Percentiles rank a stretch among this genome's conserved stretches.
Evolutionary conservation across 2,888 invertebrate genomes (phyloP).

Genomic region (Tetanocera ferruginea): DNA sequence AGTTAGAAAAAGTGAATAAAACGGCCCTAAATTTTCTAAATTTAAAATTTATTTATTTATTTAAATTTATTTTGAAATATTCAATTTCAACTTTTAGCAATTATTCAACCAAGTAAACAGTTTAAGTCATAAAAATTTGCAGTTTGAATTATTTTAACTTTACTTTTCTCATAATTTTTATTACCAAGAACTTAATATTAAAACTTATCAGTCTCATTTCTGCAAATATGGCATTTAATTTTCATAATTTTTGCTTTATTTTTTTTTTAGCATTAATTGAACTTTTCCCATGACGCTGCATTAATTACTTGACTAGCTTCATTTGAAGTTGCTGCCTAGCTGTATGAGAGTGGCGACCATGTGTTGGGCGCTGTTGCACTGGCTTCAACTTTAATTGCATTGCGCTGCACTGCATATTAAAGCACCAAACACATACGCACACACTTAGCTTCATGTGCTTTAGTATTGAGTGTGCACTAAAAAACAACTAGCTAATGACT

Average conservation of each 20-base stretch:
- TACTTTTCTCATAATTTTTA: too few relatives aligned
- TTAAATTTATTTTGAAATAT: too few relatives aligned
- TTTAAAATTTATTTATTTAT: too few relatives aligned
- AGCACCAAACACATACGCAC: background rate
- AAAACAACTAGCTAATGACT: constrained; percentile 27
- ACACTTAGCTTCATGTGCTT: background rate
- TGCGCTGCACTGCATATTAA: background rate
- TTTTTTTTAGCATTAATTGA: background rate
- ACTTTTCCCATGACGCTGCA: background rate
- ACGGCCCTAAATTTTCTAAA: too few relatives aligned
- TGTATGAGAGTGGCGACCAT: background rate
- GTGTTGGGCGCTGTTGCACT: background rate
- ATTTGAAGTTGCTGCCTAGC: background rate
- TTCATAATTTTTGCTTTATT: constrained; percentile 4
- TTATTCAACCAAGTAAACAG: too few relatives aligned
- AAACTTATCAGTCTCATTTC: background rate
- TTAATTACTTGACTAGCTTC: background rate
- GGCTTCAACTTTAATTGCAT: constrained; percentile 20
- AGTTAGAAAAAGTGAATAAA: too few relatives aligned
- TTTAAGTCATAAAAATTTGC: too few relatives aligned
- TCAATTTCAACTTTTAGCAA: too few relatives aligned
- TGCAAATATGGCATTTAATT: background rate
- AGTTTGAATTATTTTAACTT: too few relatives aligned
- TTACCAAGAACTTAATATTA: too few relatives aligned
- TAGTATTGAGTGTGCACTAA: background rate